phyloP scores from a whole-genome alignment of 2,113 vertebrate species.

The Anthoscopus minutus region DNA sequence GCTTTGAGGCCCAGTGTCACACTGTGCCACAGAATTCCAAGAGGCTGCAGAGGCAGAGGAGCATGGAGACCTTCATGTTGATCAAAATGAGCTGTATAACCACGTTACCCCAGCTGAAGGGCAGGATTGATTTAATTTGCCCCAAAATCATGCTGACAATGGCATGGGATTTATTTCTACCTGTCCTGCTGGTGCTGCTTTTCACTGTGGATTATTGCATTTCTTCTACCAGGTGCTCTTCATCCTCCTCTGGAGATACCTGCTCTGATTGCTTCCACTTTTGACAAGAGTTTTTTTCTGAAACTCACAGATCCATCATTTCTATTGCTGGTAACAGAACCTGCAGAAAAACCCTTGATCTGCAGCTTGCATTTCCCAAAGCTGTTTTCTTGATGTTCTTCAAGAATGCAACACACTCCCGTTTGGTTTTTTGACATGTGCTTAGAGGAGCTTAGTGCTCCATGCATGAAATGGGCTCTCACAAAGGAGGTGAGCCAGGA shows the following conservation, averaged over 20 bases:
- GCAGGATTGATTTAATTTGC: not conserved
- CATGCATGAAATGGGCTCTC: accelerated
- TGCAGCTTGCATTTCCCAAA: not conserved
- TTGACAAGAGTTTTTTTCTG: not conserved
- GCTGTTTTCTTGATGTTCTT: not conserved
- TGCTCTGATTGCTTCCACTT: not conserved
- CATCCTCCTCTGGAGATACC: not conserved
- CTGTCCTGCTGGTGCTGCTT: not conserved
- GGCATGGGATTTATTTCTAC: accelerated
- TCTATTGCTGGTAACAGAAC: not conserved
- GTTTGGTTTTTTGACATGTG: not conserved
- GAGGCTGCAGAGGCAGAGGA: not conserved
- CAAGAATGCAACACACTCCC: accelerated
- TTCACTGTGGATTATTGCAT: not conserved
- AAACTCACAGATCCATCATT: not conserved
- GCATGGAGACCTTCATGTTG: not conserved
- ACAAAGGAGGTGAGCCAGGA: not conserved
- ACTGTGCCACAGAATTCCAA: not conserved
- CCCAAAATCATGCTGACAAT: not conserved
- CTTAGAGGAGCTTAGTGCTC: not conserved
- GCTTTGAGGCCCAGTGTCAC: not conserved
- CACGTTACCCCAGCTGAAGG: accelerated
- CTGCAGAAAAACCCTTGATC: not conserved
- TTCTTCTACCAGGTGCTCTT: not conserved
- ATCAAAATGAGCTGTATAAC: not conserved